Conservation (phyloP, 2,888 invertebrate genomes). For the Drosophila borealis region DNA sequence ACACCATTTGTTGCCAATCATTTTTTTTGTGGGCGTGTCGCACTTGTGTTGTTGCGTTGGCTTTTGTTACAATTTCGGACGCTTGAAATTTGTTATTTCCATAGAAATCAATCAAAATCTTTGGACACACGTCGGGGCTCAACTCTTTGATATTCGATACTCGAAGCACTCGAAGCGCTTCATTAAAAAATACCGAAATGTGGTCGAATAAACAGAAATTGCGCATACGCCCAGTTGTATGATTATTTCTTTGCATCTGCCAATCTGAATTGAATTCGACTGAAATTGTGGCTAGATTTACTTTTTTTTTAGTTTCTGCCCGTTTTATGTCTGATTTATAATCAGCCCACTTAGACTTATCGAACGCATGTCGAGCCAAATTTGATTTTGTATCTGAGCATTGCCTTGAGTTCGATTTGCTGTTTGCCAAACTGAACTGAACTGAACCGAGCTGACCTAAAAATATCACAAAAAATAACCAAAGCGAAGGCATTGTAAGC, state of each 20-base stretch:
- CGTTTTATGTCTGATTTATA: not conserved
- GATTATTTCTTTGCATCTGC: constrained; percentile 16
- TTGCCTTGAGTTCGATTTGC: constrained; percentile 39
- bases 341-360: constrained; percentile 43
- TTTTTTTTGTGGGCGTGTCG: constrained; percentile 52
- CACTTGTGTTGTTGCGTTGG: constrained; percentile 16
- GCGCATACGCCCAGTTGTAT: constrained; percentile 52
- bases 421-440: constrained; percentile 33
- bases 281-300: not conserved
- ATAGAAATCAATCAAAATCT: constrained; percentile 53
- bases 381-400: constrained; percentile 34
- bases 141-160: constrained; percentile 1
- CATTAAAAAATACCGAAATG: constrained; percentile 54
- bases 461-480: constrained; percentile 35
- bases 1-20: constrained; percentile 51
- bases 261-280: not conserved
- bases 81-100: constrained; percentile 40
- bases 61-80: constrained; percentile 31
- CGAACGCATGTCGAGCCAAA: constrained; percentile 61
- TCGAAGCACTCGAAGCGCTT: constrained; percentile 32
- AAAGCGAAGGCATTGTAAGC: constrained; percentile 28
- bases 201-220: constrained; percentile 35
- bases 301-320: not conserved
- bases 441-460: constrained; percentile 21
- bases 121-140: constrained; percentile 22